A percentile compares a stretch with the other conserved stretches of the same genome.
Evolutionary conservation across 2,797 vertebrate genomes (phyloP).

Genomic region (Thalassophryne amazonica): DNA sequence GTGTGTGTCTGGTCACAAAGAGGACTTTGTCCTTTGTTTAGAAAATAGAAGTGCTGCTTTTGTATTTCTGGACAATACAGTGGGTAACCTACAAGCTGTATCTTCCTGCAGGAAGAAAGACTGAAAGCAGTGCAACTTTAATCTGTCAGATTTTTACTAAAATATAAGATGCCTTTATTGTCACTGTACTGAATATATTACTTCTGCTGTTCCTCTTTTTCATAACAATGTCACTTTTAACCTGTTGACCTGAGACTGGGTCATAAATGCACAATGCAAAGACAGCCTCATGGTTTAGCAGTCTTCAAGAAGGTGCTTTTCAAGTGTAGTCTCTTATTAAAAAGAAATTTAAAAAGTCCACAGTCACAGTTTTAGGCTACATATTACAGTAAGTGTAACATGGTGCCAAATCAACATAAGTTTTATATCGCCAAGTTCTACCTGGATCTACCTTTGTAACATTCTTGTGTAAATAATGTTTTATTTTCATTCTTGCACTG

Average conservation of each 20-base stretch:
- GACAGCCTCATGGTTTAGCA: too few species aligned
- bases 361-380: too few species aligned
- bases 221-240: conserved; percentile 18
- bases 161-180: too few species aligned
- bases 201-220: too few species aligned
- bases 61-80: neutral
- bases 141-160: too few species aligned
- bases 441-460: conserved; percentile 1
- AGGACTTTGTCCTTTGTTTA: neutral
- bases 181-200: too few species aligned
- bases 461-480: neutral
- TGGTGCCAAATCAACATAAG: conserved; percentile 7
- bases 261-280: too few species aligned
- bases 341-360: too few species aligned
- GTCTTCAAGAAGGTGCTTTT: neutral
- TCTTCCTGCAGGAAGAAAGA: too few species aligned
- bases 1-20: neutral
- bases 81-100: conserved; percentile 13
- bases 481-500: conserved; percentile 21
- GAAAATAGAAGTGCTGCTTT: neutral
- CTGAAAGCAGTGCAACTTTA: too few species aligned
- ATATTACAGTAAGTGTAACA: too few species aligned
- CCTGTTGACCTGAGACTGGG: conserved; percentile 4
- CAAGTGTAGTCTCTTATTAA: neutral
- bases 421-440: conserved; percentile 11